Conservation (phyloP, 2,797 vertebrate species). For the Acanthurus lineatus region DNA sequence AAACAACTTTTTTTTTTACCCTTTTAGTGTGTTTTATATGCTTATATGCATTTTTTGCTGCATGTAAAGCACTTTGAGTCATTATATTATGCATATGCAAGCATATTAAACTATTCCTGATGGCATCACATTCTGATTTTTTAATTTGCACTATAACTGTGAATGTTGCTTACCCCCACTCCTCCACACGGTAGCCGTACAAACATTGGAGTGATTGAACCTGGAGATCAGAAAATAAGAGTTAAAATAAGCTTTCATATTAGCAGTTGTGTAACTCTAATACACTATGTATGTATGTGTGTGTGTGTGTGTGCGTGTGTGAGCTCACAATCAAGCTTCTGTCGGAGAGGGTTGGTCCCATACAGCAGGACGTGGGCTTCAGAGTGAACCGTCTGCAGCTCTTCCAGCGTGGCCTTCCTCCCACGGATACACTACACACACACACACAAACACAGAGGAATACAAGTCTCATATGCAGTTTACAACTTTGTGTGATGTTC, state of each 20-base stretch:
- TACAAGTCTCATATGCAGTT: constrained; percentile 14
- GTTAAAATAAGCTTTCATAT: neutral
- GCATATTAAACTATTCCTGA: neutral
- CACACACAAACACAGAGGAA: constrained; percentile 30
- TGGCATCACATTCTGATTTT: no score
- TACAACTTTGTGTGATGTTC: neutral
- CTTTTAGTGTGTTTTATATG: neutral
- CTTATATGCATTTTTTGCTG: neutral
- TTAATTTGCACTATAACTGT: neutral
- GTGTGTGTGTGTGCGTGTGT: neutral
- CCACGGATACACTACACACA: constrained; percentile 91
- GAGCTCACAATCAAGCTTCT: constrained; percentile 93
- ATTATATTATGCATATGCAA: no score
- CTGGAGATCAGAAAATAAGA: constrained; percentile 71
- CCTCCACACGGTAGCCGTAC: constrained; percentile 94
- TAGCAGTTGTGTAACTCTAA: no score
- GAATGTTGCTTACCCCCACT: constrained; percentile 89
- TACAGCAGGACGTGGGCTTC: constrained; percentile 93
- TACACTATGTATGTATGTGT: neutral
- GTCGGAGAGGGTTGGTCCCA: constrained; percentile 92
- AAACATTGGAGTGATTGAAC: constrained; percentile 93
- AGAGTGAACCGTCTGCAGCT: constrained; percentile 94
- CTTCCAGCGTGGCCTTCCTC: constrained; percentile 94
- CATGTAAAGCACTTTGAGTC: neutral
- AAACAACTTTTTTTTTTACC: neutral